Evolutionary conservation across 1,140 invertebrate species (phyloP), one percentile per base, ranked within the genome.

Genomic region (Rhopalosiphum maidis): DNA sequence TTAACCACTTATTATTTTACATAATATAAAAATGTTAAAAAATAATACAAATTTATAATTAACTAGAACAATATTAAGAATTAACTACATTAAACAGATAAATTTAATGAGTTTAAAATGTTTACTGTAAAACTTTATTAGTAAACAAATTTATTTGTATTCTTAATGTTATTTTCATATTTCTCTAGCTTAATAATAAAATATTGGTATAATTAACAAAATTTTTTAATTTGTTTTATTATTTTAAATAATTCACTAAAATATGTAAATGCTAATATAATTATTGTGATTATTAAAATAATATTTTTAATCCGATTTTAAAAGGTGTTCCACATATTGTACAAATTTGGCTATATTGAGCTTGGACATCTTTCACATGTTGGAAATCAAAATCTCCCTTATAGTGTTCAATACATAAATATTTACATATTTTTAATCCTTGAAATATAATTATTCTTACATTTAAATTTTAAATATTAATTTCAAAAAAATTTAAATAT

Each of bases 251-350:
- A 85, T 41, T 93, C 6, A n/a, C 37, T 54, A 11, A 93, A 86
- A 30, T 93, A 7, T 86, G 48, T 93, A 37, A 95, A 94, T 8
- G 96, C 96, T 54, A 96, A 93, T 60, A 95, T 90, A 93, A 95
- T 95, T 89, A 96, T 96, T 60, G 96, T 95, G 51, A 95, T 95
- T 35, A 97, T 95, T 8, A 97, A 95, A 21, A 96, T 94, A 25
- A 97, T 96, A 94, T 97, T 97, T 94, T 97, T 97, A 0, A 95
- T 95, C 30, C 96, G 96, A 94, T 97, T 97, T 96, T 96, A 94
- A 97, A 97, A 0, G 96, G 96, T 18, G 96, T 97, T 43, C 97
- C 97, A 95, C 97, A 98, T 83, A 97, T 96, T n/a, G 97, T 97
- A 94, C 98, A 98, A 41, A 95, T 95, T 15, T 96, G 94, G 15